Percentiles rank a stretch among this genome's conserved stretches.
These are phyloP conservation scores for Neoitamus cyanurus DNA, from an alignment of 2,888 invertebrate genomes.

Conservation along the genomic window DNA sequence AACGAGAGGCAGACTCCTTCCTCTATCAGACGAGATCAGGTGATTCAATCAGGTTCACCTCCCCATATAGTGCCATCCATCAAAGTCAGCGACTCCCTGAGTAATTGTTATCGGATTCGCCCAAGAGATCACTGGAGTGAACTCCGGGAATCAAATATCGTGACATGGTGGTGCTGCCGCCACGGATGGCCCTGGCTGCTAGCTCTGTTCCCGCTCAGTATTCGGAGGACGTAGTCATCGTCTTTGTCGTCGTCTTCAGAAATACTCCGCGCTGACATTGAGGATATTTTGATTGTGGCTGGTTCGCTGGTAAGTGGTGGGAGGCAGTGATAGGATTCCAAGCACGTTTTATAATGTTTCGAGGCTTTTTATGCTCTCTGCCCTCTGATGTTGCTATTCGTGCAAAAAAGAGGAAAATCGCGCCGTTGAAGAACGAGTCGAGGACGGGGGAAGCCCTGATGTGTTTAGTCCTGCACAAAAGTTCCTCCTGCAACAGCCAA, in stretches of 20 bases:
- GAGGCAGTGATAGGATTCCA: conserved; percentile 36
- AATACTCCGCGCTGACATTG: conserved; percentile 46
- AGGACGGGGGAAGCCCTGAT: background rate
- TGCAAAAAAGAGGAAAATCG: background rate
- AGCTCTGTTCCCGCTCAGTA: background rate
- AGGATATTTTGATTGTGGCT: conserved; percentile 47
- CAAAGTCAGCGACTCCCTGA: conserved; percentile 31
- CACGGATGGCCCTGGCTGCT: background rate
- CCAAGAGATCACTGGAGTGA: conserved; percentile 26
- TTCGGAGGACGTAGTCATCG: conserved; percentile 25
- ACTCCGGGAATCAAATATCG: conserved; percentile 32
- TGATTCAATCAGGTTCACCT: conserved; percentile 32
- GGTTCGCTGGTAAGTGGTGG: conserved; percentile 4
- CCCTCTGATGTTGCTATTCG: conserved; percentile 19
- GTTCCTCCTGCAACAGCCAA: background rate
- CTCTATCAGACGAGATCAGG: background rate
- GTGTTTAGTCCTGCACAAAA: conserved; percentile 4
- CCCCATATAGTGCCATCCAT: conserved; percentile 23
- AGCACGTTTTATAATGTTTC: conserved; percentile 48
- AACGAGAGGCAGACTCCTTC: background rate
- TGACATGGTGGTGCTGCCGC: background rate
- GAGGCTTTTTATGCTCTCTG: conserved; percentile 36
- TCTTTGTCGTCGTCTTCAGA: background rate
- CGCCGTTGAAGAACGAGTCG: background rate
- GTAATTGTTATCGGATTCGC: conserved; percentile 43